Evolutionary conservation across 1,140 invertebrate genomes (phyloP), one percentile per base, ranked within the genome.

Genomic region (Drosophila ficusphila): DNA sequence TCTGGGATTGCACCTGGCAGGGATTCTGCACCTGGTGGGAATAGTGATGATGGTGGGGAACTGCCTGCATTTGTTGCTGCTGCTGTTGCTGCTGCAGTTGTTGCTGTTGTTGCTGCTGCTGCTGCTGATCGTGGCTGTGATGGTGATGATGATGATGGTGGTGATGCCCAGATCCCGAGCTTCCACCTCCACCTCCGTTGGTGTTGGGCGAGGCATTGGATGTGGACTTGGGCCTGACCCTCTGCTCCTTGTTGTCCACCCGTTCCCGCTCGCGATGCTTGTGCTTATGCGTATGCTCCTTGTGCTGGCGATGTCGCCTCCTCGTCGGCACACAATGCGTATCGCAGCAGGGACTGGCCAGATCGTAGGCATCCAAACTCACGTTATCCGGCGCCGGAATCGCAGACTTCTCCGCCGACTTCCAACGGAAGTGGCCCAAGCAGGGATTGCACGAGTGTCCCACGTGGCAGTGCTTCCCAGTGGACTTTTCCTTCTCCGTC

Each of bases 271-370:
- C 90, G 2, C 91, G 78, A 47, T 91, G 88, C 38, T 91, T 90
- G 53, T 94, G 92, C 91, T 94, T 93, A 89, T 94, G 93, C 6
- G 92, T 92, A 57, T 93, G 93, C 69, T 94, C 93, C 83, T 95
- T 94, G 71, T 94, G 94, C 67, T 89, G 76, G 49, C 94, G 91
- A 25, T 93, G 92, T 33, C 95, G 93, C 27, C 96, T 93, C 58
- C 94, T 91, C 38, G 94, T 94, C 16, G 96, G 96, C 14, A 97
- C 96, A 77, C 96, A 97, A 70, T 96, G 95, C 0, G 95, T 95
- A 90, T 96, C 95, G 89, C 96, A 97, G 76, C 96, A 97, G 1
- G 96, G 95, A 91, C 95, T 96, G 1, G 96, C 96, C 11, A 96
- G 89, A 79, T 96, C 96, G 62, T 97, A 97, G 5, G 96, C 96